These are phyloP conservation scores for Oryzias melastigma DNA, from an alignment of 2,113 vertebrate genomes.

Conservation along the genomic window DNA sequence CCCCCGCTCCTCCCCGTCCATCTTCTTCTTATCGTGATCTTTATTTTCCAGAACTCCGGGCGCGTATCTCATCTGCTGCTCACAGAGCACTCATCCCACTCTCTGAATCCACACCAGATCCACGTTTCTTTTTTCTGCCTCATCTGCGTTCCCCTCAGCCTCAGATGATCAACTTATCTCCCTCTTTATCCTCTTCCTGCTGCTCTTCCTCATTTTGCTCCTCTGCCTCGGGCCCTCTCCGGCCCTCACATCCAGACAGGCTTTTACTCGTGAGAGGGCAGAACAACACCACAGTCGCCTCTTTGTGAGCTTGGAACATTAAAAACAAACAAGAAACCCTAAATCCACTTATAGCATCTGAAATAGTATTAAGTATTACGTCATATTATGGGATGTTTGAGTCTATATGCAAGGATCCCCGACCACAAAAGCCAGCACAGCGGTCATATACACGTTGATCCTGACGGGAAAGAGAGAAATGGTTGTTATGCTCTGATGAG, in stretches of 20 bases:
- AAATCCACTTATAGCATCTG: too few relatives aligned
- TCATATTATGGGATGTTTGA: too few relatives aligned
- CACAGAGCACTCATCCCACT: conserved; percentile 1
- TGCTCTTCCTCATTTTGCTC: background rate
- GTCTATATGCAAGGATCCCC: too few relatives aligned
- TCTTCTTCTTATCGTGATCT: conserved; percentile 4
- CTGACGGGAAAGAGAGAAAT: too few relatives aligned
- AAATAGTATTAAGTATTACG: too few relatives aligned
- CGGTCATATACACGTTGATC: too few relatives aligned
- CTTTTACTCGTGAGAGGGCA: conserved; percentile 6
- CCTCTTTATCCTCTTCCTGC: conserved; percentile 6
- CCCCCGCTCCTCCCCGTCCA: background rate
- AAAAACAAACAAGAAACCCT: too few relatives aligned
- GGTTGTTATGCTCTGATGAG: too few relatives aligned
- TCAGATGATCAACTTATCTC: conserved; percentile 8
- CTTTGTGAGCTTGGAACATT: background rate
- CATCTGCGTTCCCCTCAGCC: background rate
- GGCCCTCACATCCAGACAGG: background rate
- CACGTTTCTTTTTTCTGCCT: background rate
- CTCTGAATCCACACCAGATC: conserved; percentile 7
- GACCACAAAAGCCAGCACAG: too few relatives aligned
- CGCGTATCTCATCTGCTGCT: conserved; percentile 8
- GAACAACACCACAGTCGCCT: background rate
- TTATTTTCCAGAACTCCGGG: conserved; percentile 5
- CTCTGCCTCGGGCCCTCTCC: conserved; percentile 11